Conservation (phyloP, 2,888 invertebrate species). For the Agrypnus murinus region DNA sequence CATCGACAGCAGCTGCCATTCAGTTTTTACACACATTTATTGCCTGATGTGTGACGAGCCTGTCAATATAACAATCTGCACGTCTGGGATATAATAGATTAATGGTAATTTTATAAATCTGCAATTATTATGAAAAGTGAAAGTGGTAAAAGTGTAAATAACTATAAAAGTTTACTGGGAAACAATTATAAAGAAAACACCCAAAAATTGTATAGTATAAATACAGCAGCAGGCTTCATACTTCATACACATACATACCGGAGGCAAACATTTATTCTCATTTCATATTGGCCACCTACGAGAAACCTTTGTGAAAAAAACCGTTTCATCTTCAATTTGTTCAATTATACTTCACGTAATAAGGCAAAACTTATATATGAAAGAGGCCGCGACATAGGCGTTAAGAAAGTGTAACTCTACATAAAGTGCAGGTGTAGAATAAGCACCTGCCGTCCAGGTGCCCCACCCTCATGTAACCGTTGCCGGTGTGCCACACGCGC, state of each 20-base stretch:
- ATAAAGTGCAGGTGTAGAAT: slow-evolving; percentile 58
- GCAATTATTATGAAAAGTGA: background rate
- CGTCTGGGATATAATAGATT: no score
- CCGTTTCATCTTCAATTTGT: slow-evolving; percentile 38
- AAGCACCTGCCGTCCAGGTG: slow-evolving; percentile 59
- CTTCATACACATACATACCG: no score
- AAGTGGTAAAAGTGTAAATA: slow-evolving; percentile 1
- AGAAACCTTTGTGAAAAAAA: slow-evolving; percentile 32
- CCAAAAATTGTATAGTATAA: no score
- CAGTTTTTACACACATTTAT: slow-evolving; percentile 36
- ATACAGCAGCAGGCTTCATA: no score
- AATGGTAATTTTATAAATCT: slow-evolving; percentile 12
- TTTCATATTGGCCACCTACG: slow-evolving; percentile 12
- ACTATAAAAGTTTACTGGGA: background rate
- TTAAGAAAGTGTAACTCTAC: slow-evolving; percentile 64
- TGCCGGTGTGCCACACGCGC: slow-evolving; percentile 57
- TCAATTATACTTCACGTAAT: slow-evolving; percentile 46
- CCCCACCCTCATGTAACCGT: slow-evolving; percentile 59
- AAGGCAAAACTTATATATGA: slow-evolving; percentile 42
- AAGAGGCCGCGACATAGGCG: slow-evolving; percentile 55
- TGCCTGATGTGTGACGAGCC: slow-evolving; percentile 12
- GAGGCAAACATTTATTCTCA: background rate
- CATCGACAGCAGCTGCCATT: slow-evolving; percentile 41
- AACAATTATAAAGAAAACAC: background rate
- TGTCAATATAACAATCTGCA: slow-evolving; percentile 22